Evolutionary conservation across 2,797 vertebrate species (phyloP).

Genomic region (Cygnus olor): DNA sequence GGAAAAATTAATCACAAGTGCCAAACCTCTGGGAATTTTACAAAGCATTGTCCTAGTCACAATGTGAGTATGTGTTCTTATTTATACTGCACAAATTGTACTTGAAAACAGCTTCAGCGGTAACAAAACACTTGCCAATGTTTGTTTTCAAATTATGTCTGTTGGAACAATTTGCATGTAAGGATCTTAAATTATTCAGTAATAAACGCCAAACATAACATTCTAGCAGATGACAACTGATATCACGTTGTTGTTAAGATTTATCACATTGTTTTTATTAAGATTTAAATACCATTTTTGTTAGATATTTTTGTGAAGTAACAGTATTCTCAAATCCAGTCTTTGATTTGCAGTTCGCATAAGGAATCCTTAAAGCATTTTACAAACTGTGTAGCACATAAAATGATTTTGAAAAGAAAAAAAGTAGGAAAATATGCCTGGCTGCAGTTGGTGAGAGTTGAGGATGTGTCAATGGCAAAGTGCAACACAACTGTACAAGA

Average conservation of each 20-base stretch:
- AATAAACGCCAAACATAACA: constrained; percentile 7
- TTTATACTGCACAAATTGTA: neutral
- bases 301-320: neutral
- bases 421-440: neutral
- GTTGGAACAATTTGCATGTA: constrained; percentile 21
- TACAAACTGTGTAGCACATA: neutral
- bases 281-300: constrained; percentile 5
- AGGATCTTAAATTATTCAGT: constrained; percentile 23
- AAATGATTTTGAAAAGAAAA: neutral
- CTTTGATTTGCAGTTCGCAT: neutral
- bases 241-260: neutral
- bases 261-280: neutral
- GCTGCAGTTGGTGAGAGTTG: neutral
- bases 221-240: neutral
- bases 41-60: neutral
- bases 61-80: neutral
- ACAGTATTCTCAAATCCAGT: neutral
- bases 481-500: neutral
- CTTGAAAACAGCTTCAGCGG: constrained; percentile 17
- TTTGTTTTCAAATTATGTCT: constrained; percentile 44
- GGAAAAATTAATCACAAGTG: constrained; percentile 2
- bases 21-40: neutral
- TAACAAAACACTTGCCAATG: constrained; percentile 25
- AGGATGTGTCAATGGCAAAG: neutral
- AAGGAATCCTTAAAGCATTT: neutral